A percentile compares a stretch with the other conserved stretches of the same genome.
These are phyloP conservation scores for Glaucomys volans DNA, from an alignment of 2,113 vertebrate species.

Conservation along the genomic window DNA sequence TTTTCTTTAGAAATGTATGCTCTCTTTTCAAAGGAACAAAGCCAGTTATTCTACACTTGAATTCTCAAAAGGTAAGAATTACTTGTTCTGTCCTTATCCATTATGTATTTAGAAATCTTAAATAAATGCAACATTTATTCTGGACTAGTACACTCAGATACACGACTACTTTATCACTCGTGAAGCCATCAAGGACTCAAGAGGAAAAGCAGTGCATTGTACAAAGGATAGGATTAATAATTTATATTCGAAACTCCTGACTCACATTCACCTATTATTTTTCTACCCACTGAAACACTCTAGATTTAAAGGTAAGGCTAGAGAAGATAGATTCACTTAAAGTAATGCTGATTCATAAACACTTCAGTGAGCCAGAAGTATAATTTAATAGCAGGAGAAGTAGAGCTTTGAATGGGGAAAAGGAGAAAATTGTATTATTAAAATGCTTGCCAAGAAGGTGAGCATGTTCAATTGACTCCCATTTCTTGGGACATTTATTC, in stretches of 20 bases:
- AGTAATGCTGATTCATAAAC: slow-evolving; percentile 78
- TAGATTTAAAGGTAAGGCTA: slow-evolving; percentile 48
- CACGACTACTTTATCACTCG: not conserved
- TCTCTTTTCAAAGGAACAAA: not conserved
- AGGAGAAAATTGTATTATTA: slow-evolving; percentile 58
- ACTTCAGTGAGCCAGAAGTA: slow-evolving; percentile 75
- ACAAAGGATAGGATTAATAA: slow-evolving; percentile 54
- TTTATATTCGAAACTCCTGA: slow-evolving; percentile 53
- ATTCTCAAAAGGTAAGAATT: not conserved
- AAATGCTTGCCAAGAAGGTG: slow-evolving; percentile 62
- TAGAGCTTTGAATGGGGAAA: slow-evolving; percentile 48
- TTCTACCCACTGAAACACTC: slow-evolving; percentile 50
- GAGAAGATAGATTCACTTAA: slow-evolving; percentile 68
- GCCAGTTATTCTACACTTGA: not conserved
- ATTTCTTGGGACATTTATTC: slow-evolving; percentile 50
- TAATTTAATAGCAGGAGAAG: slow-evolving; percentile 70
- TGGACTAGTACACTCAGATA: not conserved
- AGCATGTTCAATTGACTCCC: slow-evolving; percentile 42
- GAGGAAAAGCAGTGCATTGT: not conserved
- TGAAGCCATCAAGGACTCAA: slow-evolving; percentile 38
- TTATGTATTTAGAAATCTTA: slow-evolving; percentile 54
- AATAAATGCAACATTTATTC: slow-evolving; percentile 20
- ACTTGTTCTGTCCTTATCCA: not conserved
- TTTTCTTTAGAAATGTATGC: not conserved
- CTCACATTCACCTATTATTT: slow-evolving; percentile 63